Percentiles rank a stretch among this genome's conserved stretches.
These are phyloP conservation scores for Melanerpes formicivorus DNA, from an alignment of 2,113 vertebrate genomes.

Conservation along the genomic window DNA sequence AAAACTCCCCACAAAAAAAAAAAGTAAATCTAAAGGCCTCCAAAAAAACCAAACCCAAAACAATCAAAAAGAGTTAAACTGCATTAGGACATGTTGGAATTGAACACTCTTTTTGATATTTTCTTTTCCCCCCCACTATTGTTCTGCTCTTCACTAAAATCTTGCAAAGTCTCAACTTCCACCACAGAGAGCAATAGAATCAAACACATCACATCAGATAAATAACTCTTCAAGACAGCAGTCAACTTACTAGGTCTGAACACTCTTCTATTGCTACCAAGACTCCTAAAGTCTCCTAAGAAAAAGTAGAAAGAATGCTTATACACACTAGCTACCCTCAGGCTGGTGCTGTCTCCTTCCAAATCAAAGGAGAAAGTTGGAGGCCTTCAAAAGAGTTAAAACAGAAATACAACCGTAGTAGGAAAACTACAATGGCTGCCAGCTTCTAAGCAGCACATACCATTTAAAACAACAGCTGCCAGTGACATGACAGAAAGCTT, in stretches of 20 bases:
- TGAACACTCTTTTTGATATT: background rate
- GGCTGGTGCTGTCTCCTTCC: background rate
- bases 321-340: background rate
- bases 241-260: background rate
- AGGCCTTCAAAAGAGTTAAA: background rate
- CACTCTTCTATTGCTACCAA: background rate
- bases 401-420: background rate
- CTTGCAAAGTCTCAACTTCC: background rate
- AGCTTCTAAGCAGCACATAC: background rate
- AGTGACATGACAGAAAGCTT: background rate
- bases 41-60: rapidly evolving
- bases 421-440: background rate
- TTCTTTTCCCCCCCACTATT: background rate
- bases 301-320: background rate
- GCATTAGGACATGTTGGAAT: too few species aligned
- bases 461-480: background rate
- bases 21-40: background rate
- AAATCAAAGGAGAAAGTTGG: background rate
- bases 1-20: too few species aligned
- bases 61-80: too few species aligned
- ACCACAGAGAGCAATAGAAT: background rate
- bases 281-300: background rate
- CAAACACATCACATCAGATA: background rate
- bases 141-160: background rate
- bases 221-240: background rate